Base-by-base conservation (phyloP, 2,113 vertebrate genomes). In the Cebidichthys violaceus region DNA sequence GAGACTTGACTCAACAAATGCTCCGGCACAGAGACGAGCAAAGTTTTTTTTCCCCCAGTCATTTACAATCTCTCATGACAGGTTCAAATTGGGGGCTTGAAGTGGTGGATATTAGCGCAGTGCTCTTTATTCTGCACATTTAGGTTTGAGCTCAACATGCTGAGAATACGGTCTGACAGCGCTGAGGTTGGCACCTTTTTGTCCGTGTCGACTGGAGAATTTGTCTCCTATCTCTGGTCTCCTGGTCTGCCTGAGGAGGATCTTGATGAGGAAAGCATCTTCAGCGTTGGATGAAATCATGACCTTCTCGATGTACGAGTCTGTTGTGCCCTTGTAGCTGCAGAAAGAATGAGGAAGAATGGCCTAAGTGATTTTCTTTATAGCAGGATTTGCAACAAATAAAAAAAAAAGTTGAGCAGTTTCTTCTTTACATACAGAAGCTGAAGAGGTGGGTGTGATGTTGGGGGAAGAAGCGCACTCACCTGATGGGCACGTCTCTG, bases 281-380 rank as follows among this genome's bases (percentile, higher is more conserved):
- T 99, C 98, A 0, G 98, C 97, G 24, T 99, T 99, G 83, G 98
- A 99, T 1, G 98, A 99, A 90, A 99, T 99, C 98, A 99, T 99
- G 77, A 99, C 98, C 87, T 99, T 99, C 91, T 99, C 98, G 9
- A 99, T 97, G 62, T 99, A 99, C 0, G 98, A 99, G 94, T 99
- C 98, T 0, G 98, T 98, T 0, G 97, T 96, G 45, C 98, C 98
- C 94, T 99, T 99, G 87, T 99, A 99, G 77, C 98, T 99, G 91
- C 68, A 33, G 14, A 37, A 37, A 54, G 0, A 76, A 33, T 45
- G 29, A 1, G 68, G 61, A 11, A 67, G 7, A 13, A 14, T 0
- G 13, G 14, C 0, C 15, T 20, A n/a, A 1, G 2, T 57, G 4
- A 47, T 24, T 43, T 22, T 29, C 5, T 52, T 41, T 52, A 3